Conservation (phyloP, 2,797 vertebrate genomes). For the Heteromormyrus szaboi region DNA sequence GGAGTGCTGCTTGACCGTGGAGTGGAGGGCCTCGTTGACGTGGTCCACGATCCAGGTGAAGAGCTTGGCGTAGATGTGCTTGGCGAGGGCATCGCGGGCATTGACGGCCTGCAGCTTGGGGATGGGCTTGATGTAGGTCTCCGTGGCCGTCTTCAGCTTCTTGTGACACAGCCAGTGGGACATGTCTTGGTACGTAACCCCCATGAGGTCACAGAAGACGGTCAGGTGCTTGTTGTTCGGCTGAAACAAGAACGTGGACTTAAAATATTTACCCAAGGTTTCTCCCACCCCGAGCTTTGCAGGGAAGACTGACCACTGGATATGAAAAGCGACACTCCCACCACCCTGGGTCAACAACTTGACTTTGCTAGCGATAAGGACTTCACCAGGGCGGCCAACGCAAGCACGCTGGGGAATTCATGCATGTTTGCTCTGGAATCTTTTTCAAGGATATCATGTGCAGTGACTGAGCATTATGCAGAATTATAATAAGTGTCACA, state of each 20-base stretch:
- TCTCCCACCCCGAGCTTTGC: background rate
- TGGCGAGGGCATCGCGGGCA: constrained; percentile 86
- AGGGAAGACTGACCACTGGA: background rate
- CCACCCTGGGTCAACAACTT: background rate
- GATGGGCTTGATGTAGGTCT: constrained; percentile 92
- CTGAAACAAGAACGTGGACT: constrained; percentile 47
- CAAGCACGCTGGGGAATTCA: background rate
- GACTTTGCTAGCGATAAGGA: background rate
- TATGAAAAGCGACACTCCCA: background rate
- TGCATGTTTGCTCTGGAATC: background rate
- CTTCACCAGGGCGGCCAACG: background rate
- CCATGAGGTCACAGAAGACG: constrained; percentile 89
- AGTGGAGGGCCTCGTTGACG: constrained; percentile 85
- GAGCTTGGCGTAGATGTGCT: constrained; percentile 94
- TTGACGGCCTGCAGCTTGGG: constrained; percentile 88
- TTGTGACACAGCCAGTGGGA: constrained; percentile 95
- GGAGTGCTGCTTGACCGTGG: constrained; percentile 84
- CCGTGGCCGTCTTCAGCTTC: constrained; percentile 86
- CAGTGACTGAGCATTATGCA: background rate
- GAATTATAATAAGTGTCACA: background rate
- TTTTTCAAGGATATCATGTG: background rate
- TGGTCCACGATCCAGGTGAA: constrained; percentile 97
- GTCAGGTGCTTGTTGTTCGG: constrained; percentile 80
- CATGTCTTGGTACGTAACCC: constrained; percentile 91
- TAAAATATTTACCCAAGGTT: background rate